A percentile compares a stretch with the other conserved stretches of the same genome.
These are phyloP conservation scores for Schizopygopsis malacanthus DNA, from an alignment of 2,797 vertebrate species.

Conservation along the genomic window DNA sequence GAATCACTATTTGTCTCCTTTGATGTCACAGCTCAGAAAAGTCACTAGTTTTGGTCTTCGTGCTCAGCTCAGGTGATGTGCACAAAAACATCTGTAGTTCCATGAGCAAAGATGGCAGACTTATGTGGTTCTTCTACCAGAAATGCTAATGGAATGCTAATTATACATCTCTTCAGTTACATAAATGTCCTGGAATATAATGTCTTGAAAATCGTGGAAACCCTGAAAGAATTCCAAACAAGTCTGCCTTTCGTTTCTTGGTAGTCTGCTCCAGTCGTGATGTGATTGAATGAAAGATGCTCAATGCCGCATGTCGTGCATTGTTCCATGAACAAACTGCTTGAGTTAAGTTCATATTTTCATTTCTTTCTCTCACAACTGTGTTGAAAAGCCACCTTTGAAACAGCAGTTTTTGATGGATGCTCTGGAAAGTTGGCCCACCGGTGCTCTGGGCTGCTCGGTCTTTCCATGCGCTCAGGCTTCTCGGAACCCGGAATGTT, in stretches of 20 bases:
- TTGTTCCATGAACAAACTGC: slow-evolving; percentile 26
- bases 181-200: background rate
- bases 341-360: slow-evolving; percentile 32
- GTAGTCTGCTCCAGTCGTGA: background rate
- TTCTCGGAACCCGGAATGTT: slow-evolving; percentile 46
- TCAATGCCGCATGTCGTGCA: slow-evolving; percentile 3
- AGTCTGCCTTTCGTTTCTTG: background rate
- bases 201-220: slow-evolving; percentile 8
- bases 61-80: background rate
- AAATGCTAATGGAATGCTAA: slow-evolving; percentile 1
- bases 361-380: slow-evolving; percentile 30
- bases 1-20: background rate
- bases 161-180: background rate
- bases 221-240: background rate
- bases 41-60: background rate
- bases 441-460: slow-evolving; percentile 7
- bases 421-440: slow-evolving; percentile 61
- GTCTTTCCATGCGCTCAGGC: slow-evolving; percentile 60
- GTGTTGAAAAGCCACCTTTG: slow-evolving; percentile 49
- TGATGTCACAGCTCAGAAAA: background rate
- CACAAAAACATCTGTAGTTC: background rate
- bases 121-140: background rate
- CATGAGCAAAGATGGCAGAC: background rate
- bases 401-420: slow-evolving; percentile 52
- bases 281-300: slow-evolving; percentile 22